A percentile compares a stretch with the other conserved stretches of the same genome.
These are phyloP conservation scores for Subacronicta megacephala DNA, from an alignment of 2,888 invertebrate species.

Conservation along the genomic window DNA sequence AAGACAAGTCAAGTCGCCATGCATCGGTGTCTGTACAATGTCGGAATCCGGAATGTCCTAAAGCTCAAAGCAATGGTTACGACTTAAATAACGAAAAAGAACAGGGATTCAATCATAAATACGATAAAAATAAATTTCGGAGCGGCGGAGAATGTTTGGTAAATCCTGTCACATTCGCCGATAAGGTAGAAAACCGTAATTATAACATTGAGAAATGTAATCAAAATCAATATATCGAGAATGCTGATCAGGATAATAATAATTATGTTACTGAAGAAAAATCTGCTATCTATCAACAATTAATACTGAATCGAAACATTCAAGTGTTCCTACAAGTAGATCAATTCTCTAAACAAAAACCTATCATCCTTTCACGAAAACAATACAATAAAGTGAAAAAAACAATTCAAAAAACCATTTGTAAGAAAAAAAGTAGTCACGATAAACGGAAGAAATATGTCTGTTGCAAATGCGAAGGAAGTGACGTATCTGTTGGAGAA, in stretches of 20 bases:
- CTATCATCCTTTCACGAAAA: constrained; percentile 71
- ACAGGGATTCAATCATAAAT: neutral
- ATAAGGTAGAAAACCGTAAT: neutral
- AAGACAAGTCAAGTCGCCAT: neutral
- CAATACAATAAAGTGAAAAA: constrained; percentile 79
- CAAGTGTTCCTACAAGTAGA: constrained; percentile 73
- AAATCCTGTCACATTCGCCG: neutral
- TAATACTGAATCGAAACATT: constrained; percentile 69
- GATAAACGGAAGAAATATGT: constrained; percentile 47
- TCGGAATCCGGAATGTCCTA: neutral
- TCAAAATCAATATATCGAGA: neutral
- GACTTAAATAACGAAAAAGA: neutral
- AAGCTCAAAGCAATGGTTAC: neutral
- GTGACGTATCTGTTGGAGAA: constrained; percentile 65
- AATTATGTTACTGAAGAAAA: constrained; percentile 8
- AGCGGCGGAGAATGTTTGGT: neutral
- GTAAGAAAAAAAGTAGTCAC: constrained; percentile 44
- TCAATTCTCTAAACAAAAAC: constrained; percentile 69
- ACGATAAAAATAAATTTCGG: neutral
- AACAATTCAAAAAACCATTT: constrained; percentile 66
- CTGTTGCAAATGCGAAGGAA: constrained; percentile 43
- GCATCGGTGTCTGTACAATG: constrained; percentile 23
- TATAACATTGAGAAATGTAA: constrained; percentile 1
- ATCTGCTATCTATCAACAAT: constrained; percentile 58
- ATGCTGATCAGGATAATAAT: neutral